These are phyloP conservation scores for Gallinago solitaria DNA, from an alignment of 2,797 vertebrate genomes.

Conservation along the genomic window DNA sequence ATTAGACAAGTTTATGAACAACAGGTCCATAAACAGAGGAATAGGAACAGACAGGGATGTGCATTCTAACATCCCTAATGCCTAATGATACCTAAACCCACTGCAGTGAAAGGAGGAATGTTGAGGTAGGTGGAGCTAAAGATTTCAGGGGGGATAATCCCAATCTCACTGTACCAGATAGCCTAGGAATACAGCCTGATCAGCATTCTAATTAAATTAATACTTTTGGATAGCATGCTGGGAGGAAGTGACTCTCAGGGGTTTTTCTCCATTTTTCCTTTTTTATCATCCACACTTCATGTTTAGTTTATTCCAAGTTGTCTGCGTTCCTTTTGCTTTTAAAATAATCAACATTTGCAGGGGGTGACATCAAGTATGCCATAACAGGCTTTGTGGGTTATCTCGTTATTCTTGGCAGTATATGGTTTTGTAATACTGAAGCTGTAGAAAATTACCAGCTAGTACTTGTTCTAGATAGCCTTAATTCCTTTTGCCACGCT, in stretches of 20 bases:
- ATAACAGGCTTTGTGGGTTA: background rate
- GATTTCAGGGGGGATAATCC: background rate
- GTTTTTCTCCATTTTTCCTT: background rate
- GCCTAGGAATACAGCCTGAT: background rate
- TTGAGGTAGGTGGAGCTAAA: background rate
- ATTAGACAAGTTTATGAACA: background rate
- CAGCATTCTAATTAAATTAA: background rate
- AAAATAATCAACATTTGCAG: background rate
- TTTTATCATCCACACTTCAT: background rate
- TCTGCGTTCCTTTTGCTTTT: background rate
- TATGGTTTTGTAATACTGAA: background rate
- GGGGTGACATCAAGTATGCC: background rate
- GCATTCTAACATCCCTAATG: background rate
- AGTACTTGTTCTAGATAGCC: background rate
- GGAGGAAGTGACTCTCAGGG: background rate
- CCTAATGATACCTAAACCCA: background rate
- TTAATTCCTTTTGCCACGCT: background rate
- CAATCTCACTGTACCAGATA: background rate
- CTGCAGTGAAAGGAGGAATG: background rate
- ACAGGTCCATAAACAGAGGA: background rate
- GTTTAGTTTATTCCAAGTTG: background rate
- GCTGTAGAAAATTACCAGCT: background rate
- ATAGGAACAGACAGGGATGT: background rate
- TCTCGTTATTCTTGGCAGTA: background rate
- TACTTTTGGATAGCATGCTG: background rate